Evolutionary conservation across 1,140 invertebrate genomes (phyloP), one percentile per base, ranked within the genome.

Genomic region (Meloidogyne floridensis): DNA sequence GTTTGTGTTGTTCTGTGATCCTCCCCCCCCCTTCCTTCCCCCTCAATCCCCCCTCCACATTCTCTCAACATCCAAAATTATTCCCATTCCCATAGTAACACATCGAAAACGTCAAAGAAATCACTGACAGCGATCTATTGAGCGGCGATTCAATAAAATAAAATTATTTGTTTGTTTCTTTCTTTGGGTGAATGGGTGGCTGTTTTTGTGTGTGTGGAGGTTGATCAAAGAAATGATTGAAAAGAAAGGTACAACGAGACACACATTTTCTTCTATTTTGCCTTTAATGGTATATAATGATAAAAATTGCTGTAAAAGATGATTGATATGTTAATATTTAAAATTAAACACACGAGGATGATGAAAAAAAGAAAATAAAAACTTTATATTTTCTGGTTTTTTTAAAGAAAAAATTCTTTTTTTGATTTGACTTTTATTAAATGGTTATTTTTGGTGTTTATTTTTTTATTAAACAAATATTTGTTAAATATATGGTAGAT

Each of bases 41-140:
- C 6, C 5, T 6, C 6, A 6, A n/a, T 65, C 2, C n/a, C n/a
- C 6, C 3, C 15, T 15, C 56, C 13, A 59, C 7, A 47, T 47
- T 47, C 47, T 47, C 7, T 47, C 47, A 47, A 47, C 47, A 47
- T 47, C 47, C 32, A 47, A 47, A 65, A 65, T 65, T 65, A 65
- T 65, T 65, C 59, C 59, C 59, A 65, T 65, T 65, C 59, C 59
- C 59, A 65, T 65, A 65, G 59, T 65, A 65, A 8, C 59, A 65
- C 59, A 11, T 3, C 59, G 59, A 65, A 65, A 65, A 65, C 59
- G 59, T 65, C 59, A 65, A 65, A 65, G 15, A 65, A 4, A n/a
- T 11, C 59, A n/a, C n/a, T 18, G 59, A 65, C 59, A 65, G 59
- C n/a, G 15, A 65, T 5, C 59, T 65, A n/a, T n/a, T n/a, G 59